phyloP scores from a whole-genome alignment of 1,140 invertebrate genomes.

The Piezodorus guildinii region DNA sequence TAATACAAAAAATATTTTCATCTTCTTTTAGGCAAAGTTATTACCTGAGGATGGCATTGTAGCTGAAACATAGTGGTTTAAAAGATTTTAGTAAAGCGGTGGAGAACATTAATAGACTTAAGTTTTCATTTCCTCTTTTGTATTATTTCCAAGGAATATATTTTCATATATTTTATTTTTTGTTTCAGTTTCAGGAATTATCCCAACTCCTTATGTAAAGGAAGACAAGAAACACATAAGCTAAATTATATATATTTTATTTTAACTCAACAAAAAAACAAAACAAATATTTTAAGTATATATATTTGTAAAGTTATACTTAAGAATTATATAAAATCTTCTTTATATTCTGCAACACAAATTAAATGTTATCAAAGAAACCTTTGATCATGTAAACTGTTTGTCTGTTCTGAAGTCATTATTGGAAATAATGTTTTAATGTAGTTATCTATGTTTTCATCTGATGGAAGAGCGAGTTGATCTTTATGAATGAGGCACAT shows the following conservation, averaged over 20 bases:
- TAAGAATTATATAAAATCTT: too few relatives aligned
- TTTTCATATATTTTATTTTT: not conserved
- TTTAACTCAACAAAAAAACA: not conserved
- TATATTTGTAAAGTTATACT: not conserved
- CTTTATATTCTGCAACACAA: too few relatives aligned
- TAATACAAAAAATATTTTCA: too few relatives aligned
- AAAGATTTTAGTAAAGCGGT: too few relatives aligned
- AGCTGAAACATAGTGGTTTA: too few relatives aligned
- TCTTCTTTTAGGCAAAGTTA: too few relatives aligned
- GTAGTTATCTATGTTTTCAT: not conserved
- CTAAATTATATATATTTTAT: not conserved
- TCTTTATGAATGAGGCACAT: not conserved
- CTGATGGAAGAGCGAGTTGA: not conserved
- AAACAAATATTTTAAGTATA: not conserved
- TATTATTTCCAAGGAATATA: not conserved
- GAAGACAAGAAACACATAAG: not conserved
- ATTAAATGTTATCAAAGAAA: too few relatives aligned
- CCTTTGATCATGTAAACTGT: too few relatives aligned
- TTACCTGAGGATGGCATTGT: too few relatives aligned
- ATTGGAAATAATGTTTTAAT: not conserved
- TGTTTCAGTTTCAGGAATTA: conserved; percentile 19
- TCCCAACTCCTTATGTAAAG: conserved; percentile 14
- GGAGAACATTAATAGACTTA: too few relatives aligned
- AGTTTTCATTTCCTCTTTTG: not conserved
- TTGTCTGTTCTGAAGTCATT: not conserved